phyloP scores from a whole-genome alignment of 2,113 vertebrate species.

The Thymallus thymallus region DNA sequence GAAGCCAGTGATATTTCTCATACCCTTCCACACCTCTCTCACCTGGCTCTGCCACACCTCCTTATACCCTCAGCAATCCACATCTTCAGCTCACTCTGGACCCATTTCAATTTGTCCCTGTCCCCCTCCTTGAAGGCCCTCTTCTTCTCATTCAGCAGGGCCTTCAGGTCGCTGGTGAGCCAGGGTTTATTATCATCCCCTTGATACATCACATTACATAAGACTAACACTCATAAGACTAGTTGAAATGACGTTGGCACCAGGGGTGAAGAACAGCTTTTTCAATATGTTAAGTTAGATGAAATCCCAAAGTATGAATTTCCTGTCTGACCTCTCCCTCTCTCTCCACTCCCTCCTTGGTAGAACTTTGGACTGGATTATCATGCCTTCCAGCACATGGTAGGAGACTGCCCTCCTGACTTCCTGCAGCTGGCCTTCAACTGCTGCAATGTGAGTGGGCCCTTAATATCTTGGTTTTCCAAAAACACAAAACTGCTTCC shows the following conservation, averaged over 20 bases:
- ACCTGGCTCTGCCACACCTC: no score
- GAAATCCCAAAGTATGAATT: constrained; percentile 17
- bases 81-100: no score
- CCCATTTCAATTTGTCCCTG: no score
- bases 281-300: background rate
- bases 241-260: constrained; percentile 29
- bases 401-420: constrained; percentile 94
- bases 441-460: constrained; percentile 94
- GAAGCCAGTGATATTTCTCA: no score
- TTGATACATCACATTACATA: background rate
- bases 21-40: no score
- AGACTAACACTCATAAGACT: background rate
- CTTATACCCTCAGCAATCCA: no score
- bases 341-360: background rate
- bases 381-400: constrained; percentile 97
- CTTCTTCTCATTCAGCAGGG: no score
- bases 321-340: constrained; percentile 35
- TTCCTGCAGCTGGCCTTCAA: constrained; percentile 97
- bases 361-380: constrained; percentile 99
- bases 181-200: no score
- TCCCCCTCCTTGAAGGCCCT: no score
- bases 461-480: background rate
- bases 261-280: constrained; percentile 25
- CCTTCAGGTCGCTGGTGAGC: no score
- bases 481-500: no score